phyloP scores from a whole-genome alignment of 2,797 vertebrate species.

The Petrocephalus sullivani region DNA sequence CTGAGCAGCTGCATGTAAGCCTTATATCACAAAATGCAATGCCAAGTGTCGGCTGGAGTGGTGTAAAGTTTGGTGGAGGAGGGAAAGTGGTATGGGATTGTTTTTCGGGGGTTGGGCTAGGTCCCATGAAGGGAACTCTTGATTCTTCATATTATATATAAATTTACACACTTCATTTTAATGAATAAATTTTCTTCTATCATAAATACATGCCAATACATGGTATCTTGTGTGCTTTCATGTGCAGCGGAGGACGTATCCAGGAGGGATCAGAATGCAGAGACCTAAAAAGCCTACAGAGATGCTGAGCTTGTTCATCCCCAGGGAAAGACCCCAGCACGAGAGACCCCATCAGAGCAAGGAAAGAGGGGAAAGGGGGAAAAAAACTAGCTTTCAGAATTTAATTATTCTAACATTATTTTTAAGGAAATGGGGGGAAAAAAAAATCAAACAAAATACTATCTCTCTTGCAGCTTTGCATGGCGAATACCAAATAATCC shows the following conservation, averaged over 20 bases:
- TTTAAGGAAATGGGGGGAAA: background rate
- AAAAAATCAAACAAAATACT: background rate
- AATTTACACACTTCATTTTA: background rate
- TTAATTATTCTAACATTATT: constrained; percentile 4
- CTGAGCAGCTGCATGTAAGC: too few relatives aligned
- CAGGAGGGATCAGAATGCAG: background rate
- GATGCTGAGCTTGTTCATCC: background rate
- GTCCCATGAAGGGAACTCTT: background rate
- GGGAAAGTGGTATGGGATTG: background rate
- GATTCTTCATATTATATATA: background rate
- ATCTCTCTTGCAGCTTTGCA: background rate
- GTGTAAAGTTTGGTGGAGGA: background rate
- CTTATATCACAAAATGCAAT: too few relatives aligned
- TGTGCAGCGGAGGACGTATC: background rate
- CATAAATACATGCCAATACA: background rate
- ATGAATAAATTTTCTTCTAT: background rate
- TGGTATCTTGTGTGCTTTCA: background rate
- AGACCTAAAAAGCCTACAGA: background rate
- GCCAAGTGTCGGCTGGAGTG: too few relatives aligned
- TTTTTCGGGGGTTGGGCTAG: background rate
- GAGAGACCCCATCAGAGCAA: background rate
- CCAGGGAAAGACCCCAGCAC: background rate
- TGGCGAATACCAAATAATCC: background rate
- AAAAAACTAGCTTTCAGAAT: background rate
- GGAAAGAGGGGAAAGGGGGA: background rate